These are phyloP conservation scores for Maniola jurtina DNA, from an alignment of 1,140 invertebrate species.

Conservation along the genomic window DNA sequence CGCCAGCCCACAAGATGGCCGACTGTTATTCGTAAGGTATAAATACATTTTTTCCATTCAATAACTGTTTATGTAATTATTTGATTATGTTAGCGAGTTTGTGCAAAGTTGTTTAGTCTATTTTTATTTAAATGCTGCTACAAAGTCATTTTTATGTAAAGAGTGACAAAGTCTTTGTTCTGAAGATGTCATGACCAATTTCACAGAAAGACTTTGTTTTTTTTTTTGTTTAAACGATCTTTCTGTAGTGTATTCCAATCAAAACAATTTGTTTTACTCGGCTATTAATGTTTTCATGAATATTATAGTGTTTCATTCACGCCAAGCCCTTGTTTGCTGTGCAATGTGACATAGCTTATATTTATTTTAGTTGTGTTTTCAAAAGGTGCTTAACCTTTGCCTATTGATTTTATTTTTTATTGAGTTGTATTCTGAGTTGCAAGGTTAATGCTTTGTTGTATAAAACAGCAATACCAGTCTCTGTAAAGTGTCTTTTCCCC, in stretches of 20 bases:
- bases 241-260: not conserved
- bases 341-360: not conserved
- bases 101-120: conserved; percentile 26
- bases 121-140: conserved; percentile 33
- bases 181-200: conserved; percentile 22
- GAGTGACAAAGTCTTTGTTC: conserved; percentile 57
- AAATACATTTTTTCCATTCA: conserved; percentile 58
- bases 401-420: conserved; percentile 18
- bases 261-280: not conserved
- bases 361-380: conserved; percentile 5
- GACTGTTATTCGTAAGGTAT: conserved; percentile 78
- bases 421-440: not conserved
- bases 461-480: not conserved
- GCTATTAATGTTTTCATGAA: not conserved
- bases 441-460: conserved; percentile 13
- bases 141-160: conserved; percentile 25
- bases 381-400: conserved; percentile 10
- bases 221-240: conserved; percentile 8
- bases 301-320: not conserved
- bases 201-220: conserved; percentile 16
- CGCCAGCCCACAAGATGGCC: conserved; percentile 77
- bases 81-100: conserved; percentile 31
- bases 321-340: not conserved
- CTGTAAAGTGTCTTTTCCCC: not conserved
- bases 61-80: conserved; percentile 33